These are phyloP conservation scores for Hydriomena furcata DNA, from an alignment of 2,888 invertebrate species.

Conservation along the genomic window DNA sequence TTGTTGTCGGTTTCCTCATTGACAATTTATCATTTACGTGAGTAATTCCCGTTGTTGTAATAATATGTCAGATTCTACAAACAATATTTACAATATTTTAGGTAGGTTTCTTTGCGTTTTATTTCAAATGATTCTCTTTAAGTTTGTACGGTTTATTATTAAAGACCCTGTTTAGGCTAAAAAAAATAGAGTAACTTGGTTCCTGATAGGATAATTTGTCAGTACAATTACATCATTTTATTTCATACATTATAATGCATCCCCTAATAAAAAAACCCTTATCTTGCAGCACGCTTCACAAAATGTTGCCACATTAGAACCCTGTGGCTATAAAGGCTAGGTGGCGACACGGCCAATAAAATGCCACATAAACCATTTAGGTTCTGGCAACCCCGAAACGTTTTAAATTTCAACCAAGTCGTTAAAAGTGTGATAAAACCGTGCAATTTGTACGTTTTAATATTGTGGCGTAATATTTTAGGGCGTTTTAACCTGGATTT, in stretches of 20 bases:
- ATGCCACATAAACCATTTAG: slow-evolving; percentile 57
- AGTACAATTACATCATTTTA: slow-evolving; percentile 9
- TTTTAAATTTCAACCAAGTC: slow-evolving; percentile 59
- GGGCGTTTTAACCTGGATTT: slow-evolving; percentile 34
- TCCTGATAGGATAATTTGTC: slow-evolving; percentile 5
- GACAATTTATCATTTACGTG: too few relatives aligned
- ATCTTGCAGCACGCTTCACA: slow-evolving; percentile 30
- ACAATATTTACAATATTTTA: too few relatives aligned
- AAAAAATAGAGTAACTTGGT: background rate
- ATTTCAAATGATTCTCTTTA: too few relatives aligned
- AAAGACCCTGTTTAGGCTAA: too few relatives aligned
- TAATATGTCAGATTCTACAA: too few relatives aligned
- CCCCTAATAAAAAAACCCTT: slow-evolving; percentile 38
- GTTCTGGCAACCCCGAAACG: slow-evolving; percentile 41
- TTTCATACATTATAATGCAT: slow-evolving; percentile 15
- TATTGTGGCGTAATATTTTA: slow-evolving; percentile 48
- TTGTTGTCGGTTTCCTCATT: too few relatives aligned
- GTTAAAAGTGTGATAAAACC: slow-evolving; percentile 45
- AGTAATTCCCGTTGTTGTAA: too few relatives aligned
- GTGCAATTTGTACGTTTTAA: slow-evolving; percentile 55
- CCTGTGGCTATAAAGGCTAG: slow-evolving; percentile 46
- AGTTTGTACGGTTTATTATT: too few relatives aligned
- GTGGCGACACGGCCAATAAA: slow-evolving; percentile 56
- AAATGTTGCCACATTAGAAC: slow-evolving; percentile 41
- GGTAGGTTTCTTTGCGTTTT: too few relatives aligned